Evolutionary conservation across 1,140 invertebrate species (phyloP).

Genomic region (Magallana ariakensis): DNA sequence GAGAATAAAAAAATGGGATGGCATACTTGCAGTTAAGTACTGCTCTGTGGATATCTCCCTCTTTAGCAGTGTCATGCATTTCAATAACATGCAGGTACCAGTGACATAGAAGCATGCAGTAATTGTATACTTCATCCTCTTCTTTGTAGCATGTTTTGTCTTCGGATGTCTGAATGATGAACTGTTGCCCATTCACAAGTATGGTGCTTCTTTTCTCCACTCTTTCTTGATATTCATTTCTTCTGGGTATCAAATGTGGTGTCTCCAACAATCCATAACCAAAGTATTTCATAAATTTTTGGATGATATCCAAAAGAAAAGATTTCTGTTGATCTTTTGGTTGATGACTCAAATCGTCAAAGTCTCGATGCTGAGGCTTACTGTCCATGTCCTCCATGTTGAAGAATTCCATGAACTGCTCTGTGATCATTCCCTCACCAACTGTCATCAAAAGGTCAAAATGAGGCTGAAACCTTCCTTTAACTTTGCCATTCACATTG

Average conservation of each 20-base stretch:
- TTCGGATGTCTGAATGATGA: too few relatives aligned
- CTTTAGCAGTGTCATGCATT: slow-evolving; percentile 36
- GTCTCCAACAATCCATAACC: not conserved
- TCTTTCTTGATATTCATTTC: not conserved
- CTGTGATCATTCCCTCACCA: not conserved
- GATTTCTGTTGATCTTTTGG: slow-evolving; percentile 4
- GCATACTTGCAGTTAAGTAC: not conserved
- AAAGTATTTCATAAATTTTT: not conserved
- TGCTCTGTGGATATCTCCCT: slow-evolving; percentile 30
- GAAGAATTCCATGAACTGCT: slow-evolving; percentile 40
- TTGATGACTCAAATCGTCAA: not conserved
- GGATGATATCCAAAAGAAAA: not conserved
- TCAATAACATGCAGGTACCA: slow-evolving; percentile 5
- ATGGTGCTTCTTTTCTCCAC: too few relatives aligned
- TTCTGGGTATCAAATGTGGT: not conserved
- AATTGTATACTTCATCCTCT: slow-evolving; percentile 21
- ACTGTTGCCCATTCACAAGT: too few relatives aligned
- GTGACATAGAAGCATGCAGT: not conserved
- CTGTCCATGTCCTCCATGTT: not conserved
- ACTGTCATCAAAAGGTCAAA: slow-evolving; percentile 7
- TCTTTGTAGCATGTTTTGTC: not conserved
- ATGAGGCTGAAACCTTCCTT: slow-evolving; percentile 37
- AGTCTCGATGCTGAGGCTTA: not conserved
- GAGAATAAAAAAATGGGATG: slow-evolving; percentile 24
- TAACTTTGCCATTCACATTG: slow-evolving; percentile 43